Base-by-base conservation (phyloP, 2,113 vertebrate genomes). In the Psittacula cyanocephala region DNA sequence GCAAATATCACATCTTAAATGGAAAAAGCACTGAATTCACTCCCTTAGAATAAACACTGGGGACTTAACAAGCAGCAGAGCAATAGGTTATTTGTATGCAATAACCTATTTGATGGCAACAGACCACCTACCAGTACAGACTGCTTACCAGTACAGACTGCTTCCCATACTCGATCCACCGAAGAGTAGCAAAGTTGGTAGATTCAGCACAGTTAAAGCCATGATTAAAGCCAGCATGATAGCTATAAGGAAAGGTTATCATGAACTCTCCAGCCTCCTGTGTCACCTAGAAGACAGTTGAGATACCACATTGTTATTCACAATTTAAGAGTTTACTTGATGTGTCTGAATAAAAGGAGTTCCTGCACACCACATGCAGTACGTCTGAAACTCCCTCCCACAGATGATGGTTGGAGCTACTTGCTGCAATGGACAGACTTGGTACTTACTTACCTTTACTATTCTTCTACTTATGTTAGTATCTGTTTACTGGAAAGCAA, bases 161-260 rank as follows among this genome's bases (percentile, higher is more conserved):
- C 95, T 99, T 99, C 92, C 99, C 99, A 0, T 99, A 99, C 75
- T 99, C 99, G 4, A 99, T 99, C 99, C 99, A 99, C 37, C 99
- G 97, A 59, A 98, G 98, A 9, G 99, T 99, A 62, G 99, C 99
- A 88, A 99, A 99, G 96, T 99, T 99, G 70, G 99, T 99, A 13
- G 99, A 99, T 95, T 99, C 99, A 0, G 99, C 99, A 93, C 99
- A 99, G 97, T 99, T 99, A 97, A 99, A 99, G n/a, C 99, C 99
- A 4, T 99, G 99, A 97, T 99, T 99, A 95, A 99, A 99, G n/a
- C 99, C 99, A 39, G 99, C 99, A 6, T 99, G 99, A 93, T 99
- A 99, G 60, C 98, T 99, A 28, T 99, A 99, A 7, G 99, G 99
- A 81, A 99, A 99, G 3, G 99, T 99, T 96, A 99, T 98, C 93